Conservation (phyloP, 2,113 vertebrate genomes). For the Epinephelus lanceolatus region DNA sequence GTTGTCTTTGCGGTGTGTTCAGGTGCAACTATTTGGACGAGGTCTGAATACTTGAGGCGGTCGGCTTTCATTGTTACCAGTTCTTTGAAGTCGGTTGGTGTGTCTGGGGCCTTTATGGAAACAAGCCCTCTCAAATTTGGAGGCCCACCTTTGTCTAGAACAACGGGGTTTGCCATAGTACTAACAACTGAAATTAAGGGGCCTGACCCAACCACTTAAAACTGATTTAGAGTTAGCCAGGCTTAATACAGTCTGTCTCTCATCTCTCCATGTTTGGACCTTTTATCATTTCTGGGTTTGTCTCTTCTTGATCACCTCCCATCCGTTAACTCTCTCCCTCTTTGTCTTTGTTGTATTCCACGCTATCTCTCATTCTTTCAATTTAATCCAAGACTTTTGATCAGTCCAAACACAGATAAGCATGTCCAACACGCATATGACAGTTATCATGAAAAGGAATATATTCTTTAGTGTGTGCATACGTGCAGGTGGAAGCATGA, state of each 20-base stretch:
- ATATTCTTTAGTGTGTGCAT: too few species aligned
- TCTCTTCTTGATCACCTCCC: background rate
- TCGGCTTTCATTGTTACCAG: too few species aligned
- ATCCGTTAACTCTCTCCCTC: background rate
- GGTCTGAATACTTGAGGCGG: too few species aligned
- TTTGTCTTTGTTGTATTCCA: background rate
- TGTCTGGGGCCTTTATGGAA: too few species aligned
- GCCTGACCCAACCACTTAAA: background rate
- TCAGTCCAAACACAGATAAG: conserved; percentile 9
- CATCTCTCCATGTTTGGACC: background rate
- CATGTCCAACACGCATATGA: background rate
- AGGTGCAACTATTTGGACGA: too few species aligned
- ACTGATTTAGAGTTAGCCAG: background rate
- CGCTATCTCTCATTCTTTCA: background rate
- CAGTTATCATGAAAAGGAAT: too few species aligned
- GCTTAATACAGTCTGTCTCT: background rate
- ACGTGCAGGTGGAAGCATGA: background rate
- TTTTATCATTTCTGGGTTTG: background rate
- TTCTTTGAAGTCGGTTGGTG: too few species aligned
- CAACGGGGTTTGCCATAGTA: background rate
- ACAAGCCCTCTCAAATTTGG: background rate
- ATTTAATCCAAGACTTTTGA: background rate
- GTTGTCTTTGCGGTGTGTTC: too few species aligned
- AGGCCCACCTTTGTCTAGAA: background rate
- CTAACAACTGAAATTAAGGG: background rate